Conservation (phyloP, 1,140 invertebrate genomes). For the Brachionus rotundiformis region DNA sequence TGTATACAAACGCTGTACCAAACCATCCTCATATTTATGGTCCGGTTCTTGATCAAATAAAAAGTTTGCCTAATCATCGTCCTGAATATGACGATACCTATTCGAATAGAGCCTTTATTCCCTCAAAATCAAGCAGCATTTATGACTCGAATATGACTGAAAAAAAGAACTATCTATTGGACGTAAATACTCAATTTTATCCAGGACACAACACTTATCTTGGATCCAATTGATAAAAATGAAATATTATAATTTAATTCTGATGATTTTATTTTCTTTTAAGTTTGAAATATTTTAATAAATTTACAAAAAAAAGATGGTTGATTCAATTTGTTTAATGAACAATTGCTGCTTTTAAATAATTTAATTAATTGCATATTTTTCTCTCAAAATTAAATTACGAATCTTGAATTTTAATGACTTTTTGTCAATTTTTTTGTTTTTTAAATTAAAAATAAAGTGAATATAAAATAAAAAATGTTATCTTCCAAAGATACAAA, state of each 20-base stretch:
- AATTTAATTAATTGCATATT: not conserved
- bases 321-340: not conserved
- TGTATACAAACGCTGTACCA: constrained; percentile 17
- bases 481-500: not conserved
- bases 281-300: not conserved
- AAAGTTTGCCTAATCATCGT: constrained; percentile 46
- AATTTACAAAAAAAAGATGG: not conserved
- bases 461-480: too few relatives aligned
- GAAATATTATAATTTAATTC: not conserved
- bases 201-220: constrained; percentile 12
- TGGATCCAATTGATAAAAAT: not conserved
- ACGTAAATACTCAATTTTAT: not conserved
- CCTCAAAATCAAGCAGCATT: constrained; percentile 27
- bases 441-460: too few relatives aligned
- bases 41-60: constrained; percentile 25
- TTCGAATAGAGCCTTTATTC: not conserved
- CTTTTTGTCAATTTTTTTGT: too few relatives aligned
- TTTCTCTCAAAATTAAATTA: not conserved
- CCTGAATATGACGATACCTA: constrained; percentile 25
- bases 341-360: not conserved
- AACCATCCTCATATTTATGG: constrained; percentile 48
- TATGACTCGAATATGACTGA: constrained; percentile 25
- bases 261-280: not conserved
- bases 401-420: not conserved
- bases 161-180: constrained; percentile 3